Percentiles rank a stretch among this genome's conserved stretches.
phyloP scores from a whole-genome alignment of 2,113 vertebrate genomes.

The Odontophorus gujanensis region DNA sequence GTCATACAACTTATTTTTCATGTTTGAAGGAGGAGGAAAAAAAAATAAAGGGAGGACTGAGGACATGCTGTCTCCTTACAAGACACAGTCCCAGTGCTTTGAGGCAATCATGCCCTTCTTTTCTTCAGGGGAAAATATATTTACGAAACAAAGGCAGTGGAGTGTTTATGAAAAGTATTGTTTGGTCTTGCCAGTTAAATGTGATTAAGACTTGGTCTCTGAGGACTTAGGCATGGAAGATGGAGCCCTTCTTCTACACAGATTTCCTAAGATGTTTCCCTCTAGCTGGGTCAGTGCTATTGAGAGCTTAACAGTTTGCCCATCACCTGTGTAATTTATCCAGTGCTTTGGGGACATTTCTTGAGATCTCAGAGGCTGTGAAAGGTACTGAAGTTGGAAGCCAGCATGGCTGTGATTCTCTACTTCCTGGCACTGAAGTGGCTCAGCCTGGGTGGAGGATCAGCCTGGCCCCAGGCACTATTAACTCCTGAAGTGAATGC shows the following conservation, averaged over 20 bases:
- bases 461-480: background rate
- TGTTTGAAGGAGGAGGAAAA: background rate
- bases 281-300: background rate
- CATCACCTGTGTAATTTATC: background rate
- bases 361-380: background rate
- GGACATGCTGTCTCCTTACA: constrained; percentile 10
- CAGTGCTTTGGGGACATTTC: background rate
- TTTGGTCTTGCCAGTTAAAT: background rate
- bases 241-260: background rate
- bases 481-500: background rate
- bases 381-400: background rate
- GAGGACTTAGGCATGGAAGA: background rate
- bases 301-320: background rate
- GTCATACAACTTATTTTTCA: constrained; percentile 51
- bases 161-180: background rate
- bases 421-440: background rate
- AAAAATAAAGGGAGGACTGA: background rate
- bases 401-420: background rate
- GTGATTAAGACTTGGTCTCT: background rate
- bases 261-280: background rate
- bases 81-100: background rate
- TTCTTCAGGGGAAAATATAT: background rate
- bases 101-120: background rate
- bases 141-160: background rate
- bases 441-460: background rate